These are phyloP conservation scores for Sebastes hubbsi DNA, from an alignment of 2,797 vertebrate species.

Conservation along the genomic window DNA sequence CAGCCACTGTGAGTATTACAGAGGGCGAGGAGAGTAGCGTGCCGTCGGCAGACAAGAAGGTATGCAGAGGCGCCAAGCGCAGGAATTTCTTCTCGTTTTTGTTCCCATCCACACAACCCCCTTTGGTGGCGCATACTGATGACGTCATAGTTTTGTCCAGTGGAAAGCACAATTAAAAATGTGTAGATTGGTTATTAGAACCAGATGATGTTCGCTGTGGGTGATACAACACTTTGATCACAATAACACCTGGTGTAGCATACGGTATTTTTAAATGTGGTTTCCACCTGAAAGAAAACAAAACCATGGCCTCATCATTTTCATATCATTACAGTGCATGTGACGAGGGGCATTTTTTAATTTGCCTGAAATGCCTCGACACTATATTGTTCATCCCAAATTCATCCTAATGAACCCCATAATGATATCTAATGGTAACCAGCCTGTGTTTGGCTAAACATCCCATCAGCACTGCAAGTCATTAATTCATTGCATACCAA, in stretches of 20 bases:
- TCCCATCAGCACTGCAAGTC: constrained; percentile 70
- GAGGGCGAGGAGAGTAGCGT: constrained; percentile 88
- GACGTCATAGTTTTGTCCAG: constrained; percentile 74
- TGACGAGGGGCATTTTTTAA: constrained; percentile 65
- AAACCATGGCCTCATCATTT: constrained; percentile 77
- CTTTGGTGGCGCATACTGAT: constrained; percentile 62
- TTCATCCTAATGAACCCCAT: constrained; percentile 63
- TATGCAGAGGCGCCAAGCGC: constrained; percentile 83
- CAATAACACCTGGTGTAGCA: not conserved
- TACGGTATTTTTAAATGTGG: constrained; percentile 61
- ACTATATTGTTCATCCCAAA: constrained; percentile 61
- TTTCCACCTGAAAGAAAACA: constrained; percentile 60
- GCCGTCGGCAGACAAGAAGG: constrained; percentile 90
- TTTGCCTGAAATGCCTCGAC: constrained; percentile 66
- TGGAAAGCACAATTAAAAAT: constrained; percentile 78
- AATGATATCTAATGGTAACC: constrained; percentile 20
- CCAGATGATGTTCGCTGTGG: not conserved
- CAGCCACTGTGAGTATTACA: constrained; percentile 93
- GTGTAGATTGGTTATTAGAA: not conserved
- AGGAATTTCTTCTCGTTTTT: constrained; percentile 72
- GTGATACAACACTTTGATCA: not conserved
- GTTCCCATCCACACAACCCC: constrained; percentile 63
- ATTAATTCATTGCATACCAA: constrained; percentile 82
- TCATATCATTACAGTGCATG: constrained; percentile 82
- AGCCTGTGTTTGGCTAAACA: constrained; percentile 58